Evolutionary conservation across 53 echinoderm and acorn worm species (phyloP).

Genomic region (Zoroaster sp.): DNA sequence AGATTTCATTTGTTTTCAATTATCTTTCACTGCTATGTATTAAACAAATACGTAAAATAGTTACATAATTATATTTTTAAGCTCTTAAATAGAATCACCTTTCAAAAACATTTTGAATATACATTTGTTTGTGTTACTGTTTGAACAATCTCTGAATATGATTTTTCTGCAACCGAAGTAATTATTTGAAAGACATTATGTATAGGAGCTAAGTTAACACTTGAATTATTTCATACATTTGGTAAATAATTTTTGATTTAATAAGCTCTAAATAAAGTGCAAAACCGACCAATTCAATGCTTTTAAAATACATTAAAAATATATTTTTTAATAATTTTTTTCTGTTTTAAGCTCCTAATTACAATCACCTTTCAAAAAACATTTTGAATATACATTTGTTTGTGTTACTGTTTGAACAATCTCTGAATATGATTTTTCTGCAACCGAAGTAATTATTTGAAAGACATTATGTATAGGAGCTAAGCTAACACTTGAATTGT

Average conservation of each 20-base stretch:
- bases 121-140: too few species aligned
- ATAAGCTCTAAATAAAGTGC: too few species aligned
- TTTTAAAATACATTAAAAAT: neutral
- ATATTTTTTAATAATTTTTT: too few species aligned
- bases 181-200: neutral
- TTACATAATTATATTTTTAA: too few species aligned
- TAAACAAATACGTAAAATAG: too few species aligned
- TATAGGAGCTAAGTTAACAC: neutral
- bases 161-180: neutral
- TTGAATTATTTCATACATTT: neutral
- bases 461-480: neutral
- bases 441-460: neutral
- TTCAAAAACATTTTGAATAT: too few species aligned
- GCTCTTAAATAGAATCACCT: too few species aligned
- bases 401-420: too few species aligned
- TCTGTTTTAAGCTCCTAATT: too few species aligned
- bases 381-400: too few species aligned
- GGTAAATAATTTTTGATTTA: neutral
- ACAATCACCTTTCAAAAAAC: neutral
- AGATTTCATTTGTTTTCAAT: neutral
- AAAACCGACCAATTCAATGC: neutral
- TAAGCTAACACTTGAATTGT: neutral
- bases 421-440: neutral
- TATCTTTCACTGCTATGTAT: neutral
- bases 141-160: neutral